A percentile compares a stretch with the other conserved stretches of the same genome.
Conservation (phyloP, 2,113 vertebrate genomes). For the Climacteris rufus region DNA sequence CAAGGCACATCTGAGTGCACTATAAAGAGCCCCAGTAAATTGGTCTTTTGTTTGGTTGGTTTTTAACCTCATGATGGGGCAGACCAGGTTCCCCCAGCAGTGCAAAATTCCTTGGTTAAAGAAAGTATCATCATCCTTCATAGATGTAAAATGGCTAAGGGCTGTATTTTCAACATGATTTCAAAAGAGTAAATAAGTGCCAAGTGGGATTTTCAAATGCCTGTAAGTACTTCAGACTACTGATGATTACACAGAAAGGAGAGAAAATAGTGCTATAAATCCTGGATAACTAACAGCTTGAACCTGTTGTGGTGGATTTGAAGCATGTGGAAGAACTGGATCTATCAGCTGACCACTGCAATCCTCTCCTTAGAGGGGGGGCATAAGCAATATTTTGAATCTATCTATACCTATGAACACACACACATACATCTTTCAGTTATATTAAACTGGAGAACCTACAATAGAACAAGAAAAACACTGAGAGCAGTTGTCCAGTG, state of each 20-base stretch:
- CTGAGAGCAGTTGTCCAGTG: neutral
- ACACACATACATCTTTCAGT: neutral
- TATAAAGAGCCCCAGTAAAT: neutral
- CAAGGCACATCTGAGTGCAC: rapidly evolving
- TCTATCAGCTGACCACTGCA: neutral
- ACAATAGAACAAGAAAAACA: neutral
- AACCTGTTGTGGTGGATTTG: neutral
- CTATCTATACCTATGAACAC: rapidly evolving
- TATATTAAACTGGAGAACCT: neutral
- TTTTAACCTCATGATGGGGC: neutral
- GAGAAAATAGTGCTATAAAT: neutral
- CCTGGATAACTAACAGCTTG: neutral
- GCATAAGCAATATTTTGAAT: neutral
- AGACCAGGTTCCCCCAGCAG: neutral
- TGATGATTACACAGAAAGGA: neutral
- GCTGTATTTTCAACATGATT: neutral
- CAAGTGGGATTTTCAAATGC: neutral
- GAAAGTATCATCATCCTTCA: neutral
- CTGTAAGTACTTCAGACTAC: neutral
- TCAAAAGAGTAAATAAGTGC: neutral
- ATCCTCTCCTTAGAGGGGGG: neutral
- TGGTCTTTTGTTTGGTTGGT: neutral
- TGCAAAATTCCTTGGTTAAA: neutral
- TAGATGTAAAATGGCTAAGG: neutral
- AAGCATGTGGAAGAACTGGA: neutral